Base-by-base conservation (phyloP, 2,113 vertebrate genomes). In the Oreochromis spilurus region DNA sequence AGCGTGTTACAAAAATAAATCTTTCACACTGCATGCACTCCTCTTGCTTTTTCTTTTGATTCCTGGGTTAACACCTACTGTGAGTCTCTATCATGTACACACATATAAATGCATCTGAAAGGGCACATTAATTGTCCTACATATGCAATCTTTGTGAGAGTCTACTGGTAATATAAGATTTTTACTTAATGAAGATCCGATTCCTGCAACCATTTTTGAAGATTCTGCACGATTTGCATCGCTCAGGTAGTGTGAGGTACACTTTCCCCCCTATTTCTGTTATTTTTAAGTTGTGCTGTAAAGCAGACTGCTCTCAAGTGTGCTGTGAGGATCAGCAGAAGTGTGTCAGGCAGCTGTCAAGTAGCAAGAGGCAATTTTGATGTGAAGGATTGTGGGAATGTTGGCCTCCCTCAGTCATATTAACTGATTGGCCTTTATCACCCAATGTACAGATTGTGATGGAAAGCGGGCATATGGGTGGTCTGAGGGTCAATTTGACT, bases 271-370 rank as follows among this genome's bases (percentile, higher is more conserved):
- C 2, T 40, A 62, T 81, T 50, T 82, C 82, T 24, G 31, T 53
- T 65, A 11, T 78, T 80, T 72, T 26, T 7, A 17, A 45, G 13
- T 58, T 55, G 21, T 67, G 40, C 52, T 65, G 21, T 83, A 36
- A 83, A 19, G 45, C 43, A 8, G 53, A 34, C 9, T 5, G 55
- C 50, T 84, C 70, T 86, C 48, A n/a, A 53, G 77, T 38, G 14
- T 10, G 36, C 17, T 9, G 31, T n/a, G 60, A 84, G 72, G 82
- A 53, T 36, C 53, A 50, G 82, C 55, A 83, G 60, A 48, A 72
- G 50, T n/a, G 72, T 52, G 72, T 88, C 79, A 81, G 26, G 26
- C 34, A 53, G 83, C 31, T 80, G 80, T 90, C 83, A 43, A 85
- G 60, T 72, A 65, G 43, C 10, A 60, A 9, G 2, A 55, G 24